These are phyloP conservation scores for Machaerirhynchus nigripectus DNA, from an alignment of 2,113 vertebrate species.

Conservation along the genomic window DNA sequence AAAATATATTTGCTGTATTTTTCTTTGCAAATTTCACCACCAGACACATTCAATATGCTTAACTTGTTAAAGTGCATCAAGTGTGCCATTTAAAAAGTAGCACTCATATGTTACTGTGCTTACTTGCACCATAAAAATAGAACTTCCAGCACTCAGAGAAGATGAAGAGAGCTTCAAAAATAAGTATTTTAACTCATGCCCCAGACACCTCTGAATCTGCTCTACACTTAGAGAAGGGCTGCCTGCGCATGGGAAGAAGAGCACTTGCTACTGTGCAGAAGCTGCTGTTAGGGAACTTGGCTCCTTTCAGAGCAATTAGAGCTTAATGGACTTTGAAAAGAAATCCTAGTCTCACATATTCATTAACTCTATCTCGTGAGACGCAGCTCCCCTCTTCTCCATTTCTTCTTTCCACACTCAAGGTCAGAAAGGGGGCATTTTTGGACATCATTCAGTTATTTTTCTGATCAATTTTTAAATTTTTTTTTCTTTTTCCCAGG, in stretches of 20 bases:
- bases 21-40: constrained; percentile 15
- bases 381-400: neutral
- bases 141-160: neutral
- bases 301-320: constrained; percentile 22
- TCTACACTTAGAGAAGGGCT: neutral
- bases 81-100: constrained; percentile 25
- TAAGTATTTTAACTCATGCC: constrained; percentile 19
- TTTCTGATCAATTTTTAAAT: neutral
- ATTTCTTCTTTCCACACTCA: neutral
- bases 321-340: constrained; percentile 33
- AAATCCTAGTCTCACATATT: neutral
- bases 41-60: constrained; percentile 19
- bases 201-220: constrained; percentile 21
- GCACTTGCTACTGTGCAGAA: neutral
- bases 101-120: neutral
- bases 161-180: constrained; percentile 14
- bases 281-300: neutral
- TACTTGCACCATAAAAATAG: constrained; percentile 39
- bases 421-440: neutral
- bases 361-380: neutral
- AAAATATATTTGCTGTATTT: constrained; percentile 47
- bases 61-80: constrained; percentile 9
- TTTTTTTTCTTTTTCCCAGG: neutral
- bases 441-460: neutral
- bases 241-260: neutral